Evolutionary conservation across 1,140 invertebrate species (phyloP).

Genomic region (Onthophagus taurus): DNA sequence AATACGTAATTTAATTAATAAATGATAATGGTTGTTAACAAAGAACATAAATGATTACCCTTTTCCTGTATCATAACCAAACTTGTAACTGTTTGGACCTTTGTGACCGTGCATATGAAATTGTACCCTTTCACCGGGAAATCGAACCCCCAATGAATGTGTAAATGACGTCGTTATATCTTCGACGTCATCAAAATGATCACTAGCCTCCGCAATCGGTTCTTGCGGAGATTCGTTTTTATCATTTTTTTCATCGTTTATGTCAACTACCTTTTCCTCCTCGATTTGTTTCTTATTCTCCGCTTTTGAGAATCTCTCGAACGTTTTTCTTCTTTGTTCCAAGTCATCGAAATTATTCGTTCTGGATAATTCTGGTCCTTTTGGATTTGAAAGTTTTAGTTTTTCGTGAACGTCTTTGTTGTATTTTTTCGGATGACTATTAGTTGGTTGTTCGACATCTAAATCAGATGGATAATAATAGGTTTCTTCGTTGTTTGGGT

Average conservation of each 20-base stretch:
- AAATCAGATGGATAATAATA: slow-evolving; percentile 29
- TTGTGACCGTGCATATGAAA: slow-evolving; percentile 59
- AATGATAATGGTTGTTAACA: background rate
- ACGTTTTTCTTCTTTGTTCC: slow-evolving; percentile 24
- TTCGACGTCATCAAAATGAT: slow-evolving; percentile 1
- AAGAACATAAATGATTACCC: slow-evolving; percentile 48
- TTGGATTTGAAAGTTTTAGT: slow-evolving; percentile 26
- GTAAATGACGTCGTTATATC: slow-evolving; percentile 1
- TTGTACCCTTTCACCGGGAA: slow-evolving; percentile 32
- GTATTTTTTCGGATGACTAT: slow-evolving; percentile 33
- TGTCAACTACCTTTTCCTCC: slow-evolving; percentile 18
- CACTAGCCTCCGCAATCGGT: slow-evolving; percentile 6
- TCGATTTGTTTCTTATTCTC: slow-evolving; percentile 30
- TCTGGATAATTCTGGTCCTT: slow-evolving; percentile 24
- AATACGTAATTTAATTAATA: background rate
- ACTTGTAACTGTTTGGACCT: slow-evolving; percentile 75
- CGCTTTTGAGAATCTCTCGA: slow-evolving; percentile 28
- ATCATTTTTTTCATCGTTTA: slow-evolving; percentile 13
- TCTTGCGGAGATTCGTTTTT: slow-evolving; percentile 12
- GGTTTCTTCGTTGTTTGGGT: slow-evolving; percentile 34
- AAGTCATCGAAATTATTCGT: slow-evolving; percentile 25
- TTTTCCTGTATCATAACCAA: slow-evolving; percentile 78
- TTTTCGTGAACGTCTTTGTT: slow-evolving; percentile 31
- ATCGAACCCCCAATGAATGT: slow-evolving; percentile 8
- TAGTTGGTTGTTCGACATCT: slow-evolving; percentile 28